Evolutionary conservation across 2,888 invertebrate genomes (phyloP), one percentile per base, ranked within the genome.

Genomic region (Tridacna gigas): DNA sequence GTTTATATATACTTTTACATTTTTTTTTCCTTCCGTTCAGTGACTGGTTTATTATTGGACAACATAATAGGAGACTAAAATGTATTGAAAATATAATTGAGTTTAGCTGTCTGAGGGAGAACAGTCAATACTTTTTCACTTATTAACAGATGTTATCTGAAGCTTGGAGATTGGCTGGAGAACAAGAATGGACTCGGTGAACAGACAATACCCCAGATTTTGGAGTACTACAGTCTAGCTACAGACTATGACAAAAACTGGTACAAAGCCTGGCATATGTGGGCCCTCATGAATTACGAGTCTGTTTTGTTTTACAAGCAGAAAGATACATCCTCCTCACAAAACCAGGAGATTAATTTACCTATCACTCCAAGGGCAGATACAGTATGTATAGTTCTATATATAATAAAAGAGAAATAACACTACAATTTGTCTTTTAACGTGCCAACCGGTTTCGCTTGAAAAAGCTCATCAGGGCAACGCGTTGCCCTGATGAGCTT

Each of bases 231-330:
- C 94, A 96, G 96, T 56, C 96, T 97, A n/a, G 98, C 98, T 0
- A 98, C 97, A 0, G 97, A 97, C 86, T 96, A 97, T 89, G 97
- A 98, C 91, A 96, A 97, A 0, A 96, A 97, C 77, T 99, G 99
- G 98, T 96, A 96, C 90, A 96, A 96, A 95, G 99, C 99, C 0
- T 99, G 99, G 99, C 99, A 99, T 95, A 97, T 98, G 0, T 98
- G 98, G 97, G 99, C 99, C 0, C 98, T 98, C 93, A 98, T 98
- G 96, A 99, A 99, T 95, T 99, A 98, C 93, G 98, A 99, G 95
- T 98, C 99, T 0, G 98, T 98, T 13, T 93, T 97, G 47, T 96
- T 96, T 91, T 96, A 96, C 93, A 96, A 96, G 89, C 94, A 95
- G 75, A 91, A 91, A 74, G 91, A 91, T 69, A 83, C 89, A 61